A percentile compares a stretch with the other conserved stretches of the same genome.
Evolutionary conservation across 2,797 vertebrate species (phyloP).

Genomic region (Acanthurus leucopareius): DNA sequence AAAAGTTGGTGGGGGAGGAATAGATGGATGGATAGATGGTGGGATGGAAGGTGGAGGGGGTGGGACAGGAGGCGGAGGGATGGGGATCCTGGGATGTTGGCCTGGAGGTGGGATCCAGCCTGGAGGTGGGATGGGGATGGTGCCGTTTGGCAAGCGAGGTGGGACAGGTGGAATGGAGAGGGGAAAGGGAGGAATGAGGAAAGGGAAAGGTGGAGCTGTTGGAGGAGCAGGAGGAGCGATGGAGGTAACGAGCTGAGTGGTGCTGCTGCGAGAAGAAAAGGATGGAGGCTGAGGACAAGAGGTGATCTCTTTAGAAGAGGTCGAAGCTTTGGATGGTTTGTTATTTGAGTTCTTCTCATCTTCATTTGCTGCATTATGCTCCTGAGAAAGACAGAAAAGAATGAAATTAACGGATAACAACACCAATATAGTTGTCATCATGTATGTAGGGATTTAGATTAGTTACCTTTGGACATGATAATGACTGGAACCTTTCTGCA

Average conservation of each 20-base stretch:
- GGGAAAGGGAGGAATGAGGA: conserved; percentile 63
- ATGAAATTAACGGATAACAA: too few species aligned
- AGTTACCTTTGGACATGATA: conserved; percentile 60
- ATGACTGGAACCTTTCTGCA: conserved; percentile 66
- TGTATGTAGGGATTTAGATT: not conserved
- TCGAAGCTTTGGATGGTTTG: conserved; percentile 83
- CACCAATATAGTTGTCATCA: too few species aligned
- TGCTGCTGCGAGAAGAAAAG: conserved; percentile 78
- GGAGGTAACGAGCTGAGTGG: conserved; percentile 80
- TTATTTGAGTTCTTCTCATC: conserved; percentile 89
- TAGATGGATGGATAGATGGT: too few species aligned
- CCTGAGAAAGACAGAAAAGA: conserved; percentile 77
- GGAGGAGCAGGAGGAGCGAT: conserved; percentile 70
- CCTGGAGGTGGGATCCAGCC: conserved; percentile 86
- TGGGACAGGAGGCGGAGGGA: conserved; percentile 84
- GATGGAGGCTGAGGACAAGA: conserved; percentile 82
- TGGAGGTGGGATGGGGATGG: conserved; percentile 81
- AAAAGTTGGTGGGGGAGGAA: conserved; percentile 80
- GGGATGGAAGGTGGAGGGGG: too few species aligned
- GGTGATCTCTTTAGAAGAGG: conserved; percentile 80
- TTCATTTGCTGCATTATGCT: conserved; percentile 87
- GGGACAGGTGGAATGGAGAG: conserved; percentile 66
- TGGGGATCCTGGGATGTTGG: conserved; percentile 78
- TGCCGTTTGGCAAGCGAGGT: conserved; percentile 71
- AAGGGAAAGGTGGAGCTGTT: conserved; percentile 45